Conservation (phyloP, 53 echinoderm and acorn worm genomes). For the Astropecten irregularis region DNA sequence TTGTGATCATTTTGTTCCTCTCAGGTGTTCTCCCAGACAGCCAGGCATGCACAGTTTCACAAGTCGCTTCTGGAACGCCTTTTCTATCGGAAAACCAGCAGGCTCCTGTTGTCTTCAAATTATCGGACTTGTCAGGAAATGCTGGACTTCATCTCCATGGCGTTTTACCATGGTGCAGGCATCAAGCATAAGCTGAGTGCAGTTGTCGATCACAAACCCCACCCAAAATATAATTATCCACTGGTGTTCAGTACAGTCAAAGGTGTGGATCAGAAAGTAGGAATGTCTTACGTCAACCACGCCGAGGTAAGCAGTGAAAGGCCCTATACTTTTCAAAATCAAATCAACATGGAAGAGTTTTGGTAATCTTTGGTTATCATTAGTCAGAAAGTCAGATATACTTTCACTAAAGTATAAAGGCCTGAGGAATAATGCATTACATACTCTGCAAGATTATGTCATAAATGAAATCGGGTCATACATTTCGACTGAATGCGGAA, state of each 20-base stretch:
- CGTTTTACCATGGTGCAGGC: conserved; percentile 22
- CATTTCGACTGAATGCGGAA: no score
- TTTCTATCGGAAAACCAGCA: conserved; percentile 44
- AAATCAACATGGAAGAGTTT: no score
- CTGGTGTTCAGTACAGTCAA: conserved; percentile 75
- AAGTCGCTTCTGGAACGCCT: conserved; percentile 77
- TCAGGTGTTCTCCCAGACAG: conserved; percentile 79
- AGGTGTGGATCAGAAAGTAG: conserved; percentile 77
- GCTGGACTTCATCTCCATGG: conserved; percentile 65
- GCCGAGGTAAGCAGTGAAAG: conserved; percentile 9
- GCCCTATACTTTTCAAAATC: no score
- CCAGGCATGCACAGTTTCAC: conserved; percentile 65
- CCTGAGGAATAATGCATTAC: no score
- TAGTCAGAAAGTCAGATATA: no score
- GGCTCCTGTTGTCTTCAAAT: conserved; percentile 73
- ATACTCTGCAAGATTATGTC: no score
- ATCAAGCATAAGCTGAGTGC: conserved; percentile 3
- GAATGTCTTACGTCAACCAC: conserved; percentile 80
- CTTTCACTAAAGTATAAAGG: no score
- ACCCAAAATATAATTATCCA: conserved; percentile 57
- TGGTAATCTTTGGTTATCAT: no score
- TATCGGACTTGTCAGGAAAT: conserved; percentile 75
- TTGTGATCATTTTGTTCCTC: no score
- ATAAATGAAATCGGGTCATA: no score
- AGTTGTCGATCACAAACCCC: background rate